Evolutionary conservation across 1,140 invertebrate species (phyloP).

Genomic region (Cyclina sinensis): DNA sequence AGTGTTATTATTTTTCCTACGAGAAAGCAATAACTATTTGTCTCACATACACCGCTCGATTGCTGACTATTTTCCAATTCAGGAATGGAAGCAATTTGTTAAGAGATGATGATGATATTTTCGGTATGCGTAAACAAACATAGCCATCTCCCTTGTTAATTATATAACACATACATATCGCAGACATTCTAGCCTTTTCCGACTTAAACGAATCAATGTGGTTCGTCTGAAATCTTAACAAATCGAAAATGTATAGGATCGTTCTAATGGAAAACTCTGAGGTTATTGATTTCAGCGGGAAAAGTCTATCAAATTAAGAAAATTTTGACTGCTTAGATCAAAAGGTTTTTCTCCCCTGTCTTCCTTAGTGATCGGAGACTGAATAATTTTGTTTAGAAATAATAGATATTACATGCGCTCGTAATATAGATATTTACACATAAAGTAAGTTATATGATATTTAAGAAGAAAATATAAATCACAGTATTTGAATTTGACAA

Average conservation of each 20-base stretch:
- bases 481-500: too few species aligned
- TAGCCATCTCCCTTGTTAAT: background rate
- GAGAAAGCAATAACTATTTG: background rate
- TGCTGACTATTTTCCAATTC: background rate
- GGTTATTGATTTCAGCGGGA: background rate
- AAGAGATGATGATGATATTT: background rate
- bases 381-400: too few species aligned
- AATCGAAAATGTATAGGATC: background rate
- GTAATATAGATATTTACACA: too few species aligned
- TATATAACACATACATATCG: constrained; percentile 12
- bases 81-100: background rate
- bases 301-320: background rate
- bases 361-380: too few species aligned
- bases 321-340: background rate
- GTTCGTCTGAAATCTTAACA: constrained; percentile 17
- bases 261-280: background rate
- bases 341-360: background rate
- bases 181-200: background rate
- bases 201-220: background rate
- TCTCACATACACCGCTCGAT: background rate
- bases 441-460: too few species aligned
- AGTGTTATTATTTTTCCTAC: background rate
- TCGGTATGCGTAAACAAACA: constrained; percentile 11
- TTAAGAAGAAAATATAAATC: too few species aligned
- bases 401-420: too few species aligned